Percentiles rank a stretch among this genome's conserved stretches.
Evolutionary conservation across 2,888 invertebrate species (phyloP).

Genomic region (Malthinus flaveolus): DNA sequence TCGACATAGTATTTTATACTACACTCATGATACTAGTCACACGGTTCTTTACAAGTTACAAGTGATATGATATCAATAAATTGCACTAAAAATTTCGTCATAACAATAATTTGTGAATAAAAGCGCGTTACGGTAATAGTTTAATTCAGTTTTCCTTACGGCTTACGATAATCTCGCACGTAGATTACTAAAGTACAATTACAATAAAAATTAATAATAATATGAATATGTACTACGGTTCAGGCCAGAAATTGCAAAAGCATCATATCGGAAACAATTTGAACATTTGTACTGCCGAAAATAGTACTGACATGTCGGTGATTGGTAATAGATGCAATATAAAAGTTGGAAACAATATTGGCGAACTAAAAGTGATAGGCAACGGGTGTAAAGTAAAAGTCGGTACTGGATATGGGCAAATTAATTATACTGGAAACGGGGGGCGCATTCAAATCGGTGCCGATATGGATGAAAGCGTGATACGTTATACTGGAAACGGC

Average conservation of each 20-base stretch:
- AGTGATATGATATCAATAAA: background rate
- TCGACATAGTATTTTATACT: too few species aligned
- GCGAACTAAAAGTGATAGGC: conserved; percentile 32
- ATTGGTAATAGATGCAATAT: conserved; percentile 32
- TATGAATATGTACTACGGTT: background rate
- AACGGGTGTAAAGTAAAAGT: conserved; percentile 31
- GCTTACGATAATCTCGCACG: background rate
- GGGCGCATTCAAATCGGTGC: conserved; percentile 29
- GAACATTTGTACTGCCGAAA: conserved; percentile 19
- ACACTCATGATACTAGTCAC: too few species aligned
- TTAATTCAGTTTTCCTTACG: background rate
- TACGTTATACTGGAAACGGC: conserved; percentile 30
- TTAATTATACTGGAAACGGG: conserved; percentile 34
- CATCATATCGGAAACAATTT: conserved; percentile 29
- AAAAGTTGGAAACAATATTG: conserved; percentile 30
- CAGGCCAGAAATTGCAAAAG: conserved; percentile 17
- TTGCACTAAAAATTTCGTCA: too few species aligned
- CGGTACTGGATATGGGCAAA: conserved; percentile 26
- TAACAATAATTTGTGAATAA: too few species aligned
- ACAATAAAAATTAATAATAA: background rate
- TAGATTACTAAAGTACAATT: background rate
- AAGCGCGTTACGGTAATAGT: background rate
- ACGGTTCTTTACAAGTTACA: background rate
- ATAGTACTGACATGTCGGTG: conserved; percentile 17
- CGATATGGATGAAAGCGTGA: conserved; percentile 14